Evolutionary conservation across 2,113 vertebrate genomes (phyloP).

Genomic region (Oncorhynchus masou): DNA sequence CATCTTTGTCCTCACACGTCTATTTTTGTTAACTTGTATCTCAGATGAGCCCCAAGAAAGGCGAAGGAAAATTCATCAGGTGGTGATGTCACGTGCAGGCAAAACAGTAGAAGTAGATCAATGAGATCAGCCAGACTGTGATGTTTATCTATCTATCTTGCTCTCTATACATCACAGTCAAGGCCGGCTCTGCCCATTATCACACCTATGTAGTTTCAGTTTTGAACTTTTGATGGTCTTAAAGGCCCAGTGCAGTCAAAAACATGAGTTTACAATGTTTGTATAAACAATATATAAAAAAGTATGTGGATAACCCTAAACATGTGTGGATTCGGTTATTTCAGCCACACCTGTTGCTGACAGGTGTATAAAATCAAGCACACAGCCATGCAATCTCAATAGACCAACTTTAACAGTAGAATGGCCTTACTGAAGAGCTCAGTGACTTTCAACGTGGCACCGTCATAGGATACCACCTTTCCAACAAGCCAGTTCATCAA

Average conservation of each 20-base stretch:
- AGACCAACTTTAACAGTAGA: too few species aligned
- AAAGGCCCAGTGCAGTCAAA: too few species aligned
- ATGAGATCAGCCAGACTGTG: neutral
- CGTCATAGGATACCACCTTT: too few species aligned
- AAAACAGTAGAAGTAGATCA: conserved; percentile 33
- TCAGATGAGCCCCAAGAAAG: conserved; percentile 27
- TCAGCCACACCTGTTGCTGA: too few species aligned
- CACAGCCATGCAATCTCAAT: too few species aligned
- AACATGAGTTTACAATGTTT: neutral
- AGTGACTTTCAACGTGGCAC: too few species aligned
- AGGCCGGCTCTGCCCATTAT: neutral
- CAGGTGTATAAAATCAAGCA: too few species aligned
- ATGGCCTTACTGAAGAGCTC: too few species aligned
- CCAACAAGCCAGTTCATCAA: too few species aligned
- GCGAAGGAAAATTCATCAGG: conserved; percentile 62
- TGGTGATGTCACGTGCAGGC: conserved; percentile 43
- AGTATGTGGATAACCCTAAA: too few species aligned
- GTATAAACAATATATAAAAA: too few species aligned
- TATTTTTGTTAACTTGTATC: conserved; percentile 32
- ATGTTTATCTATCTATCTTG: neutral
- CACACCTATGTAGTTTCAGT: conserved; percentile 2
- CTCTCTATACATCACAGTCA: neutral
- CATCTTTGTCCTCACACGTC: conserved; percentile 26
- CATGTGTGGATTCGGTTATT: too few species aligned
- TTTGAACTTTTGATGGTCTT: conserved; percentile 21